Percentiles rank a stretch among this genome's conserved stretches.
phyloP scores from a whole-genome alignment of 2,888 invertebrate species.

The Nebria brevicollis region DNA sequence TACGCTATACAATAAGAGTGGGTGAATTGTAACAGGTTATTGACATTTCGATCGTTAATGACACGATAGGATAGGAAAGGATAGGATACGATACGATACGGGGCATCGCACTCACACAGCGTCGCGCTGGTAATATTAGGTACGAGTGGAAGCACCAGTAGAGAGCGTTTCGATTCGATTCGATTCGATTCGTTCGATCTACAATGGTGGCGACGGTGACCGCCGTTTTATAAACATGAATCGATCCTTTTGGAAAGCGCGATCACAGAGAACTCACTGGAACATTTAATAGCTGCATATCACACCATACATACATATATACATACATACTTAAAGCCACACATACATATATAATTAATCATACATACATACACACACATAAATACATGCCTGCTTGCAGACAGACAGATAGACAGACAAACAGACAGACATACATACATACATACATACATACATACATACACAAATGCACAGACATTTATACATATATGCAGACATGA shows the following conservation, averaged over 20 bases:
- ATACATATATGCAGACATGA: too few species aligned
- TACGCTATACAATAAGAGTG: neutral
- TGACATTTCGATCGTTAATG: neutral
- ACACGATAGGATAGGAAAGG: too few species aligned
- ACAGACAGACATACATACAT: too few species aligned
- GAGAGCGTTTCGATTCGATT: neutral
- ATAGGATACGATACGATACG: neutral
- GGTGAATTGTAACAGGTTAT: neutral
- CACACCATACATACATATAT: neutral
- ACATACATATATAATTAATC: too few species aligned
- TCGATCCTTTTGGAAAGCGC: neutral
- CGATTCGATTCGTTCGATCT: neutral
- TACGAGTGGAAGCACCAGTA: neutral
- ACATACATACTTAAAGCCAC: too few species aligned
- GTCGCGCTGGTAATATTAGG: neutral
- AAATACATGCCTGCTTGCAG: too few species aligned
- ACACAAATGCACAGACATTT: too few species aligned
- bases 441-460: too few species aligned
- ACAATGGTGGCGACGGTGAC: neutral
- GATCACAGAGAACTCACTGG: neutral
- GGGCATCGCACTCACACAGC: neutral
- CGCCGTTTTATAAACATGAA: neutral
- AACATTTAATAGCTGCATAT: neutral
- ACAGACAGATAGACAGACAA: too few species aligned
- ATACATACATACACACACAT: too few species aligned